These are phyloP conservation scores for Gandaritis pyraliata DNA, from an alignment of 2,888 invertebrate species.

Conservation along the genomic window DNA sequence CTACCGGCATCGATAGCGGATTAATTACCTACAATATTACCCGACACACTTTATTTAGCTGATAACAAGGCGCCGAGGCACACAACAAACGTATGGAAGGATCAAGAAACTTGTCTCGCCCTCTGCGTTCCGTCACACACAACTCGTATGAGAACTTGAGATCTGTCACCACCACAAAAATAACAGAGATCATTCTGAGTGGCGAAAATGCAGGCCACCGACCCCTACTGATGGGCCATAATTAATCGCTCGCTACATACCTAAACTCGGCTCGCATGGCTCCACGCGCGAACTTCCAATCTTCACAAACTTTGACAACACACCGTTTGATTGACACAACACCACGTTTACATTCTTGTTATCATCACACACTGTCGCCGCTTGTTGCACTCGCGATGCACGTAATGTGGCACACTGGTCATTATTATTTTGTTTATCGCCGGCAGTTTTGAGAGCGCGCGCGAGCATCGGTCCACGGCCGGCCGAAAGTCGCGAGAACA, in stretches of 20 bases:
- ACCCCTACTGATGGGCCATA: slow-evolving; percentile 78
- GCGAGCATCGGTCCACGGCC: slow-evolving; percentile 60
- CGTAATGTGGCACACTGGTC: slow-evolving; percentile 76
- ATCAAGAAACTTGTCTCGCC: slow-evolving; percentile 38
- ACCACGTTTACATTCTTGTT: slow-evolving; percentile 78
- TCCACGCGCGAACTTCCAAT: slow-evolving; percentile 75
- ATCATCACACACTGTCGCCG: slow-evolving; percentile 82
- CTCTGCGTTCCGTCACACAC: slow-evolving; percentile 8
- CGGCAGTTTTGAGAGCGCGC: slow-evolving; percentile 67
- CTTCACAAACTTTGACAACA: slow-evolving; percentile 62
- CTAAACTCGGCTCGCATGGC: slow-evolving; percentile 76
- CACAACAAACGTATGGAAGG: slow-evolving; percentile 55
- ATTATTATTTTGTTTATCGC: slow-evolving; percentile 82
- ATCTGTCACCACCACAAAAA: slow-evolving; percentile 65
- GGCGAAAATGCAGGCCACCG: slow-evolving; percentile 73
- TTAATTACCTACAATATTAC: slow-evolving; percentile 76
- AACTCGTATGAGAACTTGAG: slow-evolving; percentile 3
- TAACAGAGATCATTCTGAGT: slow-evolving; percentile 55
- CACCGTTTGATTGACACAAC: slow-evolving; percentile 76
- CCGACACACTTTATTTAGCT: slow-evolving; percentile 76
- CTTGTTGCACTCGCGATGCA: slow-evolving; percentile 80
- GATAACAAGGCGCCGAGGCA: slow-evolving; percentile 60
- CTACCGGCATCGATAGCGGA: slow-evolving; percentile 70
- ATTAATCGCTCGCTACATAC: slow-evolving; percentile 80
- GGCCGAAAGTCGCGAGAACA: slow-evolving; percentile 72